Base-by-base conservation (phyloP, 2,888 invertebrate genomes). In the Luperina testacea region DNA sequence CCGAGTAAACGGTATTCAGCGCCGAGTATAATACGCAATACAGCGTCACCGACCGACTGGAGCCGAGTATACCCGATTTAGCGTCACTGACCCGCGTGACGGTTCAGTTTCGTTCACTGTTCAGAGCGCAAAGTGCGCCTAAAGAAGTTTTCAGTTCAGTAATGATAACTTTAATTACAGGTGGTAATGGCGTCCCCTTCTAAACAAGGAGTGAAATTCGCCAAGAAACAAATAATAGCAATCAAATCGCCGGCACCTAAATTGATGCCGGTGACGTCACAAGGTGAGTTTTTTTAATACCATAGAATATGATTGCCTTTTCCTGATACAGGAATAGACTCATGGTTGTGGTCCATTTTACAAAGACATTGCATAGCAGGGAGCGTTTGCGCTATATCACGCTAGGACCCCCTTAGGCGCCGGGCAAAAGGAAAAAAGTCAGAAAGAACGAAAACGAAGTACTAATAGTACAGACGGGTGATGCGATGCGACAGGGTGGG, bases 181-280 rank as follows among this genome's bases (percentile, higher is more conserved):
- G 94, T 97, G 53, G 82, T 97, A 72, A 78, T 97, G 42, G 92
- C 96, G 57, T 94, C 96, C 15, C 95, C 97, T 1, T 92, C 94
- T 0, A 97, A 97, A 83, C 96, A 96, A 85, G 95, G 95, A 7
- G 84, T 94, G 24, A 93, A 93, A 81, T 89, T 94, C 51, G 90
- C 92, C 0, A 95, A 95, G 81, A 95, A 95, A 75, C 95, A 96
- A 93, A 94, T 97, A 3, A 95, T 97, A 77, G 92, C 97, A 2
- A 94, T 97, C 15, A 98, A 98, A 94, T 91, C 95, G 17, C 97
- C 98, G 24, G 98, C 98, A 0, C 97, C 98, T 53, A 98, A 98
- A 95, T 97, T 98, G 86, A 94, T 98, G 82, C 98, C 98, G 20
- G 97, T 97, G 11, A 97, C 98, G 32, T 94, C 95, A 73, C 94